phyloP scores from a whole-genome alignment of 2,113 vertebrate species.

The Catharus fuscescens region DNA sequence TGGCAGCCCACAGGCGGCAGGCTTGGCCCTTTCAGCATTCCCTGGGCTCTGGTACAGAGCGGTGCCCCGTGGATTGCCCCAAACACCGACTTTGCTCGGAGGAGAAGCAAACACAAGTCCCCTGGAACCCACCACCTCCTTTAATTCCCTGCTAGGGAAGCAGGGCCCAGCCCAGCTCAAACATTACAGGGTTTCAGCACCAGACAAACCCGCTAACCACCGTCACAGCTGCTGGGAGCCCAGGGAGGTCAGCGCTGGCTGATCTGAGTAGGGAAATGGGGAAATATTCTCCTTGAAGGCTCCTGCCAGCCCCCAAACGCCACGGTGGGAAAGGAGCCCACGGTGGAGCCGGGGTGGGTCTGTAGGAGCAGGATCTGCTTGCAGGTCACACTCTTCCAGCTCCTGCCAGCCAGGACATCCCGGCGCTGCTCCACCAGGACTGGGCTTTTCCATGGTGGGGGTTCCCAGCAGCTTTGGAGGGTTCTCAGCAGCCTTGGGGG shows the following conservation, averaged over 20 bases:
- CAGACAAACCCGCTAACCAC: accelerated
- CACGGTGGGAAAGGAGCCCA: accelerated
- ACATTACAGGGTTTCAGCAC: background rate
- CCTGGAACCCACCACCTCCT: background rate
- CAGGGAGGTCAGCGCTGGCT: accelerated
- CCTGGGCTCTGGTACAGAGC: background rate
- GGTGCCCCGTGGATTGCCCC: accelerated
- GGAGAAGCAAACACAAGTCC: background rate
- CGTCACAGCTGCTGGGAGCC: background rate
- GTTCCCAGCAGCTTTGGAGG: background rate
- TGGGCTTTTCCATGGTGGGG: background rate
- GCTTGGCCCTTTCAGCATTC: background rate
- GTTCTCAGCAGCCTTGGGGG: no score
- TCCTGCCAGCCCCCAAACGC: background rate
- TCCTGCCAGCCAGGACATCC: background rate
- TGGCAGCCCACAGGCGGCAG: background rate
- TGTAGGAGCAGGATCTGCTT: background rate
- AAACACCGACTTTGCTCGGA: accelerated
- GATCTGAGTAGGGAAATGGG: accelerated
- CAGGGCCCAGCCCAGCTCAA: background rate
- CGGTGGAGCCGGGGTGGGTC: accelerated
- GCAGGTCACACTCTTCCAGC: background rate
- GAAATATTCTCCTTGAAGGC: background rate
- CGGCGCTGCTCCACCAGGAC: accelerated
- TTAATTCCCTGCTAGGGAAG: slow-evolving; percentile 4